These are phyloP conservation scores for Chloropsis cyanopogon DNA, from an alignment of 2,113 vertebrate species.

Conservation along the genomic window DNA sequence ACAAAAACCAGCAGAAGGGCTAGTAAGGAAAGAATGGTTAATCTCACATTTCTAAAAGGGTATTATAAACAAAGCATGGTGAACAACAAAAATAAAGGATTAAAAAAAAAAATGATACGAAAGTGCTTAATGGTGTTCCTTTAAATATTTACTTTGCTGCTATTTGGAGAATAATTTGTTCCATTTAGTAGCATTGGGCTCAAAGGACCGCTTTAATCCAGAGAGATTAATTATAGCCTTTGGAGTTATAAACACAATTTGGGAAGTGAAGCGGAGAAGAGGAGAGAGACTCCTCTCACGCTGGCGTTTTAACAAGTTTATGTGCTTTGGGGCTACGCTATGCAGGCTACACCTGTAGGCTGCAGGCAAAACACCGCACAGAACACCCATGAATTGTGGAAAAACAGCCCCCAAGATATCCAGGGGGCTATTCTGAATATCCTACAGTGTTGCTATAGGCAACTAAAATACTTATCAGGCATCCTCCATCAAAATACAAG, in stretches of 20 bases:
- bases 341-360: background rate
- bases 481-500: background rate
- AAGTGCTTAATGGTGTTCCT: slow-evolving; percentile 20
- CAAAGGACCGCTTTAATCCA: slow-evolving; percentile 56
- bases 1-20: background rate
- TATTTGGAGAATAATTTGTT: slow-evolving; percentile 59
- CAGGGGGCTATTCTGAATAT: background rate
- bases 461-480: background rate
- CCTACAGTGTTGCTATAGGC: background rate
- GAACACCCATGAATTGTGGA: background rate
- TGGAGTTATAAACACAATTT: slow-evolving; percentile 21
- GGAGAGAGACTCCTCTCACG: background rate
- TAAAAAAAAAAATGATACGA: background rate
- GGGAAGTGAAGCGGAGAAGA: background rate
- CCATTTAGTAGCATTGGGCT: slow-evolving; percentile 53
- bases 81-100: slow-evolving; percentile 29
- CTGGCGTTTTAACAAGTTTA: background rate
- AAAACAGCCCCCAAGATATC: background rate
- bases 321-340: background rate
- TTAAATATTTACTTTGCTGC: slow-evolving; percentile 62
- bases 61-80: slow-evolving; percentile 23
- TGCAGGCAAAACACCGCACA: background rate
- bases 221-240: slow-evolving; percentile 66
- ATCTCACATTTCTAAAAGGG: slow-evolving; percentile 15
- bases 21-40: slow-evolving; percentile 14